A percentile compares a stretch with the other conserved stretches of the same genome.
These are phyloP conservation scores for Apolygus lucorum DNA, from an alignment of 1,140 invertebrate genomes.

Conservation along the genomic window DNA sequence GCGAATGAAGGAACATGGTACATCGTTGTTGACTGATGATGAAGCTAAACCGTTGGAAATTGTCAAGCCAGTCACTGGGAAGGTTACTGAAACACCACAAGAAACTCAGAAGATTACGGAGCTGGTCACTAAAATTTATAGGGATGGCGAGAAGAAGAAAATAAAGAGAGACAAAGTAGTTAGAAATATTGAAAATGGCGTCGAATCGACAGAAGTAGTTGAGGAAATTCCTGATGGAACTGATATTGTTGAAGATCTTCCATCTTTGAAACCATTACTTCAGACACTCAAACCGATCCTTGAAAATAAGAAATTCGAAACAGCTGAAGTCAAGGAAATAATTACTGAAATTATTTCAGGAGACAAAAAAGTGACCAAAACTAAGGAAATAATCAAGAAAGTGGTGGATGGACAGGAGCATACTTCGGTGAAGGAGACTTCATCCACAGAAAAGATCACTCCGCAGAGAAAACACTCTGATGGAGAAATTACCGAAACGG, in stretches of 20 bases:
- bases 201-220: no score
- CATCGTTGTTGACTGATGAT: no score
- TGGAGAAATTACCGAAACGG: conserved; percentile 22
- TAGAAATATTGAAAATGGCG: no score
- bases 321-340: not conserved
- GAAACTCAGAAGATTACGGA: no score
- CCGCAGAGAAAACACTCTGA: not conserved
- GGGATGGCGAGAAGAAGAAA: no score
- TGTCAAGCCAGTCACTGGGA: no score
- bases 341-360: not conserved
- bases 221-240: conserved; percentile 21
- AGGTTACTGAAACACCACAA: no score
- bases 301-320: not conserved
- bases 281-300: not conserved
- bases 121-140: no score
- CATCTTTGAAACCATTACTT: not conserved
- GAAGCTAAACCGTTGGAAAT: no score
- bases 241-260: conserved; percentile 18
- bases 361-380: not conserved
- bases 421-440: not conserved
- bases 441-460: not conserved
- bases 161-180: no score
- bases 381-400: conserved; percentile 27
- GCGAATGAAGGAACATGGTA: no score
- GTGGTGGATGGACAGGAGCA: conserved; percentile 27